These are phyloP conservation scores for Sphenodon punctatus DNA, from an alignment of 2,797 vertebrate genomes.

Conservation along the genomic window DNA sequence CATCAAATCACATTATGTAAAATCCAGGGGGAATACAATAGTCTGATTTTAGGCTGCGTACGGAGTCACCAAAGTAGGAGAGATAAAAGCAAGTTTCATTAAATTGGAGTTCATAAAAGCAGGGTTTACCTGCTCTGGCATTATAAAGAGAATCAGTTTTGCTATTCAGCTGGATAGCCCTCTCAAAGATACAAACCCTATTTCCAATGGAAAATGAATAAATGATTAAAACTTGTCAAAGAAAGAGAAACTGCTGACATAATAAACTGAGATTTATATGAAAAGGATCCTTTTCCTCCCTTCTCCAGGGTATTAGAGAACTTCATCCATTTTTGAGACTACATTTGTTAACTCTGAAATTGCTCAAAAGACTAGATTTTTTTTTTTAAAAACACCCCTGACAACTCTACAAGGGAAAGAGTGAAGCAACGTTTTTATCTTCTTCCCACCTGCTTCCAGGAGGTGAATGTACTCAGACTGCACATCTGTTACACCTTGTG, in stretches of 20 bases:
- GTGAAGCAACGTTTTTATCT: slow-evolving; percentile 52
- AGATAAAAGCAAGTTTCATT: neutral
- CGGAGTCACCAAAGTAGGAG: neutral
- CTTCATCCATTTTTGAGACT: slow-evolving; percentile 26
- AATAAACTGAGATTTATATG: slow-evolving; percentile 49
- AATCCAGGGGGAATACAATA: neutral
- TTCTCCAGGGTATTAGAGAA: slow-evolving; percentile 32
- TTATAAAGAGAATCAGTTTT: slow-evolving; percentile 16
- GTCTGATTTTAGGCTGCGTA: neutral
- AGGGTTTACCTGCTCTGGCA: neutral
- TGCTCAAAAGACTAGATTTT: slow-evolving; percentile 22
- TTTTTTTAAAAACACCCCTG: slow-evolving; percentile 48
- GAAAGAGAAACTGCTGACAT: slow-evolving; percentile 54
- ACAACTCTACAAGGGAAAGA: slow-evolving; percentile 17
- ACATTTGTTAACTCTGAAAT: slow-evolving; percentile 39
- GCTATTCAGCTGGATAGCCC: slow-evolving; percentile 1
- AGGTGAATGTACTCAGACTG: slow-evolving; percentile 12
- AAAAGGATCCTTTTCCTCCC: slow-evolving; percentile 29
- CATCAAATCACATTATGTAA: neutral
- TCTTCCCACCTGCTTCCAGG: slow-evolving; percentile 51
- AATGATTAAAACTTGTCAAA: slow-evolving; percentile 41
- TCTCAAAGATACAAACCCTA: neutral
- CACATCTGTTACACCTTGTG: slow-evolving; percentile 31
- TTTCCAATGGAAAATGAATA: slow-evolving; percentile 39
- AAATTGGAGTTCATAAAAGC: neutral